Conservation (phyloP, 2,113 vertebrate genomes). For the Lates calcarifer region DNA sequence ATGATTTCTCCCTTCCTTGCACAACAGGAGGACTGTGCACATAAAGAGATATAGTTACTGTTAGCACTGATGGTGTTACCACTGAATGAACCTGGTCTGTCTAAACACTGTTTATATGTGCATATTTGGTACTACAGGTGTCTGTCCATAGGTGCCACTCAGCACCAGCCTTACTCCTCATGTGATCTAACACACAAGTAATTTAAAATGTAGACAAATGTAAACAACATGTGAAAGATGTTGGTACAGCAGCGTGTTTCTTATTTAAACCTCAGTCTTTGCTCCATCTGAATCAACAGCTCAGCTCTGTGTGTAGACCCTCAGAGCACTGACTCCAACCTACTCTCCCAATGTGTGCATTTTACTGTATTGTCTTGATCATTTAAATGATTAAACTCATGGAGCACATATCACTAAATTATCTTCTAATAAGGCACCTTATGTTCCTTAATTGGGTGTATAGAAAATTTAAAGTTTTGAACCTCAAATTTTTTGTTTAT, state of each 20-base stretch:
- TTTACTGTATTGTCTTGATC: constrained; percentile 63
- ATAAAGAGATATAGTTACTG: constrained; percentile 2
- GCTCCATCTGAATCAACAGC: constrained; percentile 10
- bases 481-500: constrained; percentile 55
- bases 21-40: constrained; percentile 26
- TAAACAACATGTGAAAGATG: constrained; percentile 47
- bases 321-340: constrained; percentile 30
- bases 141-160: constrained; percentile 22
- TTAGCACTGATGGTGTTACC: constrained; percentile 23
- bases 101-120: constrained; percentile 32
- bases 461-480: constrained; percentile 37
- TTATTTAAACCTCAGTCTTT: constrained; percentile 13
- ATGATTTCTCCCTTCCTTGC: not conserved
- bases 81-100: not conserved
- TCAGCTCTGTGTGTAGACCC: constrained; percentile 6
- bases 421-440: constrained; percentile 66
- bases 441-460: constrained; percentile 58
- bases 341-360: constrained; percentile 39
- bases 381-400: constrained; percentile 47
- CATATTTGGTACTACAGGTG: constrained; percentile 4
- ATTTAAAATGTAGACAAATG: constrained; percentile 6
- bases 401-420: constrained; percentile 49
- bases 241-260: not conserved
- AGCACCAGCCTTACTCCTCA: constrained; percentile 39
- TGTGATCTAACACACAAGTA: not conserved